Base-by-base conservation (phyloP, 2,797 vertebrate genomes). In the Rachycentron canadum region DNA sequence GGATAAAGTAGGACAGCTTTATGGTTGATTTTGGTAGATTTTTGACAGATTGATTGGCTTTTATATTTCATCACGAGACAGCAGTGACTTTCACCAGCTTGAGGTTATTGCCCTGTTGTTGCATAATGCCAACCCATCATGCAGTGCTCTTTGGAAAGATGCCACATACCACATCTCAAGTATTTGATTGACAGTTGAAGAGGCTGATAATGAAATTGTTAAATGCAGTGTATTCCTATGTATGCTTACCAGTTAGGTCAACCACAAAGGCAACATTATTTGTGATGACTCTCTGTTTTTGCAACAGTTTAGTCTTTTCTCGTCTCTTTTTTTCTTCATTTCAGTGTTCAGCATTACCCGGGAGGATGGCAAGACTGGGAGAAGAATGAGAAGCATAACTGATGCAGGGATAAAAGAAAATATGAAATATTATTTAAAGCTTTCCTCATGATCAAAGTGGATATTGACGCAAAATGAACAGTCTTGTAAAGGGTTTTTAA, bases 351-450 rank as follows among this genome's bases (percentile, higher is more conserved):
- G 76, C 93, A 98, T 71, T 99, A 95, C 80, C 88, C 93, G 5
- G 98, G 97, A 62, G 98, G 98, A 91, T 98, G 96, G 96, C 89
- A 97, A 13, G 97, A 98, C 57, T 99, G 98, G 98, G 76, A 84
- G 62, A 93, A 94, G 77, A 91, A 91, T 73, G 96, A 98, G 90
- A 76, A 88, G 10, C 58, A 83, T 2, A 84, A 83, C 0, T 91
- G 75, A 93, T 71, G 7, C n/a, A 66, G 52, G 17, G 52, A 68
- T 30, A 32, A 47, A 10, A 1, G 19, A 74, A 72, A n/a, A 23
- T 1, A 23, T 21, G 26, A 38, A 59, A 41, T 13, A 34, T 60
- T 60, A 62, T 66, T 38, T 23, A 21, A 57, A 60, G 28, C 7
- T 45, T 50, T 19, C 61, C 45, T 21, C 34, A 62, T 32, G 21